Base-by-base conservation (phyloP, 2,888 invertebrate genomes). In the Panopea generosa region DNA sequence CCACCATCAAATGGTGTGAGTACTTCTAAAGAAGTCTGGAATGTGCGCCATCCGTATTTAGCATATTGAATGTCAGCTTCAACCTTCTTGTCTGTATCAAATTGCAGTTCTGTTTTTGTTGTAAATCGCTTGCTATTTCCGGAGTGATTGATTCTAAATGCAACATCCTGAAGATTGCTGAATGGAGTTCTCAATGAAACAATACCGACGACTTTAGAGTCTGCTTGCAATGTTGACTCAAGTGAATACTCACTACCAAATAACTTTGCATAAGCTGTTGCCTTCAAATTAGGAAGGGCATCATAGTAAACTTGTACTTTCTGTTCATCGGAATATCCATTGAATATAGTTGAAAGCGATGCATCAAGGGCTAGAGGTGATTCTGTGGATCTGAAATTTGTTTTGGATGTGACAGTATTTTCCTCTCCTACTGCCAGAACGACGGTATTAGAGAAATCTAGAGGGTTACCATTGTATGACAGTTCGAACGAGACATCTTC, bases 21-120 rank as follows among this genome's bases (percentile, higher is more conserved):
- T 1, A 78, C 26, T 24, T 70, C 73, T 9, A 77, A 24, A 24
- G 69, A 66, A 14, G 70, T 66, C 38, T 70, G 66, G 1, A 77
- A 47, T 43, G 73, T 29, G 50, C 77, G 57, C 77, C 73, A 77
- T 18, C 73, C 73, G 26, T 70, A 73, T 57, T 73, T 77, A 9
- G 56, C 56, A 40, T 70, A 70, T 14, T 62, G 40, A n/a, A 70
- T 24, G 26, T 59, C 57, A 2, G 57, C 53, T 27, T 69, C 69
- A 24, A 76, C 49, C 26, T 55, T 62, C 43, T 77, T 60, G 33
- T 53, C 60, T 16, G 68, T 40, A 0, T 49, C 72, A 24, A 63
- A 69, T 33, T 72, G 68, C 22, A 77, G 2, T 27, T 60, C 60
- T 20, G 70, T 53, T 20, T 69, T 77, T 2, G 73, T 61, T 4